Evolutionary conservation across 2,797 vertebrate genomes (phyloP).

Genomic region (Todus mexicanus): DNA sequence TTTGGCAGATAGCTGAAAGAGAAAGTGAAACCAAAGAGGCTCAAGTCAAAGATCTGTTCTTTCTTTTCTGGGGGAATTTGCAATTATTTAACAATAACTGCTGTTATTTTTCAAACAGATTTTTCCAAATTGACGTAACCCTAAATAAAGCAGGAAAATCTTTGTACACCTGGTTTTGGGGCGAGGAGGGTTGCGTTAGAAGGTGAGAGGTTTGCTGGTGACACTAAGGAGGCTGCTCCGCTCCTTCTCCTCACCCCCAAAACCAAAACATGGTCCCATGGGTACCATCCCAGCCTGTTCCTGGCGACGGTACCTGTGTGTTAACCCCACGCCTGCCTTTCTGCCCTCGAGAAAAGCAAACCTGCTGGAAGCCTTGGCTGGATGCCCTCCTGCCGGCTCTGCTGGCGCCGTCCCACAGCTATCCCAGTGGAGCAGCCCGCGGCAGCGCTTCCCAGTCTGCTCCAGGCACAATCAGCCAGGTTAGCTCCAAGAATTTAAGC

Average conservation of each 20-base stretch:
- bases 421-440: fast-evolving
- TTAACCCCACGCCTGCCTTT: neutral
- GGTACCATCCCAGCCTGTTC: neutral
- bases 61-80: too few species aligned
- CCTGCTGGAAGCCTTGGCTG: fast-evolving
- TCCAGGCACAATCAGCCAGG: neutral
- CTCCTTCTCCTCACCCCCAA: neutral
- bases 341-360: neutral
- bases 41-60: neutral
- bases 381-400: neutral
- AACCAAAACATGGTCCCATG: fast-evolving
- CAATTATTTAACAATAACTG: neutral
- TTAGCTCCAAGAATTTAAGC: neutral
- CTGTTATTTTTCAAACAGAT: neutral
- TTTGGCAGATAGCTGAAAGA: neutral
- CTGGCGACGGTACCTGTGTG: neutral
- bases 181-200: neutral
- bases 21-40: neutral
- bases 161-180: fast-evolving
- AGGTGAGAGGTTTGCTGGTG: neutral
- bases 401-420: neutral
- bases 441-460: neutral
- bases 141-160: neutral
- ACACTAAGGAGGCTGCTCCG: neutral
- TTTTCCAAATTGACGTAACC: neutral